Evolutionary conservation across 2,113 vertebrate genomes (phyloP).

Genomic region (Takifugu bimaculatus): DNA sequence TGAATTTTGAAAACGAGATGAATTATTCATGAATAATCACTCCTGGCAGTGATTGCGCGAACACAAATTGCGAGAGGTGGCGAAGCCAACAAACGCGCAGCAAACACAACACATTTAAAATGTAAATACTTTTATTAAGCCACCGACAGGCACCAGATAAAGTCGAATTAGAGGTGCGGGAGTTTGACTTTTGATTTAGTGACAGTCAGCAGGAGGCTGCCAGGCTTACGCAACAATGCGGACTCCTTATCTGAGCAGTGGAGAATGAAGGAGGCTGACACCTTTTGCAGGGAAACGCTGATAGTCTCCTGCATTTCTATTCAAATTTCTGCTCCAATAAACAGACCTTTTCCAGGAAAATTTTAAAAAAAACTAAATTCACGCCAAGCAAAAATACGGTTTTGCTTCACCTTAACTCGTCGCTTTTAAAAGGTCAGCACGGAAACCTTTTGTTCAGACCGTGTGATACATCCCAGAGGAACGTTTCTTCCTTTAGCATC

Average conservation of each 20-base stretch:
- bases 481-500: no score
- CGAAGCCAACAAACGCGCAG: conserved; percentile 40
- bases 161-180: conserved; percentile 16
- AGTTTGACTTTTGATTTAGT: conserved; percentile 35
- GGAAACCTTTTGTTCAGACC: not conserved
- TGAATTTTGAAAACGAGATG: conserved; percentile 59
- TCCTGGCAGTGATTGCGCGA: conserved; percentile 59
- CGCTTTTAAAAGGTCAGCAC: conserved; percentile 12
- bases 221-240: conserved; percentile 5
- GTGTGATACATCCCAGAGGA: no score
- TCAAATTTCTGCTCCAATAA: not conserved
- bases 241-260: conserved; percentile 10
- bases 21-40: conserved; percentile 69
- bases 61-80: conserved; percentile 49
- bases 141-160: conserved; percentile 10
- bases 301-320: conserved; percentile 3
- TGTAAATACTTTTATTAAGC: conserved; percentile 48
- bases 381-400: not conserved
- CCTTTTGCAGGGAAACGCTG: conserved; percentile 10
- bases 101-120: conserved; percentile 41
- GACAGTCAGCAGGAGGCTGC: conserved; percentile 10
- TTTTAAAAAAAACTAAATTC: not conserved
- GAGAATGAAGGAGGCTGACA: conserved; percentile 6
- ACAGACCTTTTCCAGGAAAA: not conserved
- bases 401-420: no score